Evolutionary conservation across 2,113 vertebrate genomes (phyloP).

Genomic region (Erythrocercus mccallii): DNA sequence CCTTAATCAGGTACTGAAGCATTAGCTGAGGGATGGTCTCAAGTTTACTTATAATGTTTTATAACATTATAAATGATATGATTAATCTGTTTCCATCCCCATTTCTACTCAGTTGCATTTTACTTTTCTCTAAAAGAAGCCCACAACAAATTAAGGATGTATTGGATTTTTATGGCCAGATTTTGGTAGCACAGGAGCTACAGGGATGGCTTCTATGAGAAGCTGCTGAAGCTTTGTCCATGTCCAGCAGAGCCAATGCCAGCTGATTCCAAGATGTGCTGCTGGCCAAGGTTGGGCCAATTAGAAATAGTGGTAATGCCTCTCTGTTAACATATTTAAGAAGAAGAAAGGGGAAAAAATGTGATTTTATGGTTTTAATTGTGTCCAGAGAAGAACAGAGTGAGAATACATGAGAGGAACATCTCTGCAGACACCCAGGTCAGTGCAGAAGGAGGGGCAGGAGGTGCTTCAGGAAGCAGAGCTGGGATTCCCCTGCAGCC

Average conservation of each 20-base stretch:
- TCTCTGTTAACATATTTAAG: background rate
- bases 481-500: background rate
- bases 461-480: fast-evolving
- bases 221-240: background rate
- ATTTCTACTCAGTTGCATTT: background rate
- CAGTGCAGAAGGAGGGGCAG: background rate
- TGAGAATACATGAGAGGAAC: background rate
- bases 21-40: background rate
- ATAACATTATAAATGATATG: background rate
- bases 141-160: background rate
- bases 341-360: background rate
- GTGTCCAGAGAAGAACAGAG: background rate
- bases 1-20: background rate
- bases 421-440: background rate
- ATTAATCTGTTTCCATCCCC: background rate
- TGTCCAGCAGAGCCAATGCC: background rate
- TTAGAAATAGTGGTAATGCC: background rate
- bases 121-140: background rate
- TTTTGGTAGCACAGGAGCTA: background rate
- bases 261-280: background rate
- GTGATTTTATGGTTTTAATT: background rate
- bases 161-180: background rate
- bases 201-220: background rate
- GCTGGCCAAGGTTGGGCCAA: background rate
- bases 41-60: background rate